Base-by-base conservation (phyloP, 1,140 invertebrate genomes). In the Cecropterus lyciades region DNA sequence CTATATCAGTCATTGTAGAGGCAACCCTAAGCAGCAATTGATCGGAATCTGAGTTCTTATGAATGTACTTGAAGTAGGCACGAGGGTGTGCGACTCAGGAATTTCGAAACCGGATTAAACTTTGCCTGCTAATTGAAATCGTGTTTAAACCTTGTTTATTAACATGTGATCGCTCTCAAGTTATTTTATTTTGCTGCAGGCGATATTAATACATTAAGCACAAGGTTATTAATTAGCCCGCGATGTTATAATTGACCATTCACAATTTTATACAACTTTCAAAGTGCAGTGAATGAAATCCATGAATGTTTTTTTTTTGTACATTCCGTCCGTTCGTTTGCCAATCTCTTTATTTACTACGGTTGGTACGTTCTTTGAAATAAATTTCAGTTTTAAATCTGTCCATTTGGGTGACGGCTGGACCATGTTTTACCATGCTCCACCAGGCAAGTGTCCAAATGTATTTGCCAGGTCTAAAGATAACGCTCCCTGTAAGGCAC, bases 21-120 rank as follows among this genome's bases (percentile, higher is more conserved):
- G 20, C 24, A 60, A 30, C 43, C 57, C 57, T 60, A 16, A n/a
- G 24, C 40, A 37, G 24, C 15, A 53, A 53, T 60, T 37, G 57
- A 60, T 49, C 46, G 45, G 24, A 60, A 60, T 48, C 24, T 48
- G n/a, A n/a, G n/a, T 14, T 4, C 27, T 60, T 62, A 40, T 62
- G 59, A 62, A 62, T 51, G 46, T 51, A 62, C 33, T 49, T 62
- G 30, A 51, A 49, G 30, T 40, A 62, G 20, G 20, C 46, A 37
- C 46, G n/a, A 13, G 13, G n/a, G 16, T 9, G 9, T 9, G 7
- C 51, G 14, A 24, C 15, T 63, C n/a, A 24, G 33, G 48, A 51
- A 63, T 51, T 51, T 63, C 48, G 48, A 63, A 48, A 63, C 59
- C 55, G 55, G 55, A 63, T 63, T 63, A 63, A 63, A 63, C 16